A percentile compares a stretch with the other conserved stretches of the same genome.
phyloP scores from a whole-genome alignment of 2,797 vertebrate genomes.

The Galaxias olidus region DNA sequence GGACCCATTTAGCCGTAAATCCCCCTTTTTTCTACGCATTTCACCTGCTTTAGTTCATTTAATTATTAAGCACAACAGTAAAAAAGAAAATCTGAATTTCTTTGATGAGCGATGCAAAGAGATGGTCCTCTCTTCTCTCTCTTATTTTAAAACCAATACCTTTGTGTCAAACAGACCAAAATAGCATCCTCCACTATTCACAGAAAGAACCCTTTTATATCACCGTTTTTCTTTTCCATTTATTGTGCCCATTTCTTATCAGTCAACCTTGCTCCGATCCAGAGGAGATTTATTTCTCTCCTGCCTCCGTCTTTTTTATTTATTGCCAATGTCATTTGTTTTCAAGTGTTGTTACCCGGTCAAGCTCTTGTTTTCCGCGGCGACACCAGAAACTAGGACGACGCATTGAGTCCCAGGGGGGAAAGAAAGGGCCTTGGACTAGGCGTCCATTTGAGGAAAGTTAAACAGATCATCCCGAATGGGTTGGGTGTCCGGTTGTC shows the following conservation, averaged over 20 bases:
- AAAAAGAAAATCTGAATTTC: too few relatives aligned
- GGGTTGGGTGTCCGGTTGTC: too few relatives aligned
- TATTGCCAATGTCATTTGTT: slow-evolving; percentile 48
- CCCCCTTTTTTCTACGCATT: too few relatives aligned
- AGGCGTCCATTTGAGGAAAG: too few relatives aligned
- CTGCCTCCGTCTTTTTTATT: slow-evolving; percentile 26
- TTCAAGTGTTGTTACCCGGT: slow-evolving; percentile 35
- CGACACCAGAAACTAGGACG: slow-evolving; percentile 9
- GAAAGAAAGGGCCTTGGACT: slow-evolving; percentile 39
- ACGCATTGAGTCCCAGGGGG: slow-evolving; percentile 14
- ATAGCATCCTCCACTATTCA: slow-evolving; percentile 16
- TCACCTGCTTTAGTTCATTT: too few relatives aligned
- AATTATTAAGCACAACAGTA: too few relatives aligned
- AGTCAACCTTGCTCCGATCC: slow-evolving; percentile 32
- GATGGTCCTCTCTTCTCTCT: too few relatives aligned
- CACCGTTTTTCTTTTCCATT: slow-evolving; percentile 28
- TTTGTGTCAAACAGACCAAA: background rate
- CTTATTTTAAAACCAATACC: too few relatives aligned
- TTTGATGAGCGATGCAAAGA: too few relatives aligned
- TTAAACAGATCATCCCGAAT: too few relatives aligned
- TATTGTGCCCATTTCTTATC: slow-evolving; percentile 34
- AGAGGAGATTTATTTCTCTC: slow-evolving; percentile 38
- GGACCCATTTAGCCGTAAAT: too few relatives aligned
- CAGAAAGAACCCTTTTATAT: slow-evolving; percentile 24
- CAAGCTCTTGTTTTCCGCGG: slow-evolving; percentile 29